Percentiles rank a stretch among this genome's conserved stretches.
phyloP scores from a whole-genome alignment of 2,888 invertebrate genomes.

The Aphidius colemani region DNA sequence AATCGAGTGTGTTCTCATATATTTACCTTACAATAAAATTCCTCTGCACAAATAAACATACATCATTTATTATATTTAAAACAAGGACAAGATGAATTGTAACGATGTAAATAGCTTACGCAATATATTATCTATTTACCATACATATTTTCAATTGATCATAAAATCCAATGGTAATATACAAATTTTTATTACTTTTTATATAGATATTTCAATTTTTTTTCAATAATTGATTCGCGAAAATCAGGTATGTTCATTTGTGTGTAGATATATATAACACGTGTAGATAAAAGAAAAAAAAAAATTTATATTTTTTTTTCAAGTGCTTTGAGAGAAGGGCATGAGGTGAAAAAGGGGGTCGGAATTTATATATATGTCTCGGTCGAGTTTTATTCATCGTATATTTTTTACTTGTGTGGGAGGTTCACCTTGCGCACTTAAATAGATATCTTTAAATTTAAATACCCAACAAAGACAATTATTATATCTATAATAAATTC shows the following conservation, averaged over 20 bases:
- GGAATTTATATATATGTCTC: not conserved
- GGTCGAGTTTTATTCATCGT: not conserved
- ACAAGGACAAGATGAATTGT: conserved; percentile 26
- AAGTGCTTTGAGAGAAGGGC: too few relatives aligned
- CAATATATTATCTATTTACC: conserved; percentile 27
- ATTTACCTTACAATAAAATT: not conserved
- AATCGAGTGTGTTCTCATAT: not conserved
- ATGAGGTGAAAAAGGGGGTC: too few relatives aligned
- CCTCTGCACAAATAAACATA: not conserved
- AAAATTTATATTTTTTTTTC: not conserved
- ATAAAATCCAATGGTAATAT: too few relatives aligned
- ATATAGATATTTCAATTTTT: conserved; percentile 8
- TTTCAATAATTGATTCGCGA: not conserved
- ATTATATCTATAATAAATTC: too few relatives aligned
- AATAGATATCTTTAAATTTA: conserved; percentile 36
- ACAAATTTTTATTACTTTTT: not conserved
- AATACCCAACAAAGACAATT: conserved; percentile 4
- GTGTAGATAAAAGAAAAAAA: not conserved
- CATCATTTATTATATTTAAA: conserved; percentile 8
- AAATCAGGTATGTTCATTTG: not conserved
- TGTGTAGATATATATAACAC: conserved; percentile 11
- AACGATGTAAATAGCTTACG: conserved; percentile 22
- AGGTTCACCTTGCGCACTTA: conserved; percentile 40
- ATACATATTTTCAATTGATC: too few relatives aligned
- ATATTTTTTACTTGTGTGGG: conserved; percentile 34